These are phyloP conservation scores for Furcula furcula DNA, from an alignment of 2,888 invertebrate genomes.

Conservation along the genomic window DNA sequence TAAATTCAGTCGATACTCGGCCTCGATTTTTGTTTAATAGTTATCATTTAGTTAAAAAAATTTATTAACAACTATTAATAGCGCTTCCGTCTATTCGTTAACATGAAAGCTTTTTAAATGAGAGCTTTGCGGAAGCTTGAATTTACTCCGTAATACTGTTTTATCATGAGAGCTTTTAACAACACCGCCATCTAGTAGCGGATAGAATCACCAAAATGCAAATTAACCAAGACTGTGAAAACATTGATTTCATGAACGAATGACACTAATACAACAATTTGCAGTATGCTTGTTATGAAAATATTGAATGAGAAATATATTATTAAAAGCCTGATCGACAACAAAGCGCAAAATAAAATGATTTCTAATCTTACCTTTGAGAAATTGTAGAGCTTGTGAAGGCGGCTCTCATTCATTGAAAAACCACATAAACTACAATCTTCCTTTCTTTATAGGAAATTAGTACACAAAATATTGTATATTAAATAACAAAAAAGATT, in stretches of 20 bases:
- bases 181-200: constrained; percentile 50
- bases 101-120: constrained; percentile 32
- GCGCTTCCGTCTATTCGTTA: constrained; percentile 18
- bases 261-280: no score
- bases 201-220: constrained; percentile 35
- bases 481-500: constrained; percentile 4
- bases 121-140: constrained; percentile 29
- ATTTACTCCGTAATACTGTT: constrained; percentile 17
- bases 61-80: constrained; percentile 8
- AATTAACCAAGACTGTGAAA: constrained; percentile 4
- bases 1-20: background rate
- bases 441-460: no score
- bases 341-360: no score
- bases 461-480: constrained; percentile 4
- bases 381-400: no score
- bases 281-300: no score
- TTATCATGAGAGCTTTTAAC: constrained; percentile 16
- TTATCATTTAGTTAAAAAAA: background rate
- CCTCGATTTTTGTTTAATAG: background rate
- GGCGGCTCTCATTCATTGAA: no score
- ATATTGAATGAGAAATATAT: no score
- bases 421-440: no score
- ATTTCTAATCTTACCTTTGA: no score
- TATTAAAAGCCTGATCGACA: no score
- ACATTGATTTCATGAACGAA: background rate